A percentile compares a stretch with the other conserved stretches of the same genome.
These are phyloP conservation scores for Tiphia femorata DNA, from an alignment of 2,888 invertebrate species.

Conservation along the genomic window DNA sequence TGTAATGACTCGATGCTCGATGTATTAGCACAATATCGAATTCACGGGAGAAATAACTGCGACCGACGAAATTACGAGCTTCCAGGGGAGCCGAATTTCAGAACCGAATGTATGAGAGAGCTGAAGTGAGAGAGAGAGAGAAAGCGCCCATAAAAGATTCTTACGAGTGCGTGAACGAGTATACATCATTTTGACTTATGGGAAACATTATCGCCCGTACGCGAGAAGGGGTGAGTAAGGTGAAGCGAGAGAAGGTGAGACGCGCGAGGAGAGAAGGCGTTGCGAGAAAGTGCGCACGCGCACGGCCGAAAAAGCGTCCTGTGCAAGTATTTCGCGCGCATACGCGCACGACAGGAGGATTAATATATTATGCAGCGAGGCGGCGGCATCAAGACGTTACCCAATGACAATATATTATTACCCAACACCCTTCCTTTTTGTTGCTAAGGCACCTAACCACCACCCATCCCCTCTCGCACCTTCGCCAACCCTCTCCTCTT, in stretches of 20 bases:
- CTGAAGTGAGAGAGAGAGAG: too few relatives aligned
- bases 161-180: constrained; percentile 50
- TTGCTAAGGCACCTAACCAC: constrained; percentile 1
- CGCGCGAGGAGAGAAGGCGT: constrained; percentile 6
- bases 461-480: constrained; percentile 10
- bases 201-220: constrained; percentile 55
- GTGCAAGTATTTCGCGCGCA: constrained; percentile 5
- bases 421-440: constrained; percentile 44
- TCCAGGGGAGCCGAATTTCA: background rate
- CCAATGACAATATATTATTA: constrained; percentile 61
- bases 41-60: too few relatives aligned
- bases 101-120: too few relatives aligned
- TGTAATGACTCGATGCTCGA: too few relatives aligned
- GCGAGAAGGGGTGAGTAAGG: too few relatives aligned
- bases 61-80: too few relatives aligned
- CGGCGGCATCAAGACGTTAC: constrained; percentile 55
- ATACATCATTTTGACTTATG: constrained; percentile 64
- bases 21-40: too few relatives aligned
- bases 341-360: constrained; percentile 13
- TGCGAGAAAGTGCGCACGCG: constrained; percentile 12
- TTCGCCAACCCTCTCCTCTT: constrained; percentile 14
- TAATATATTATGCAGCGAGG: constrained; percentile 53
- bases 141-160: constrained; percentile 31
- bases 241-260: constrained; percentile 21
- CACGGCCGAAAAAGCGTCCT: too few relatives aligned